These are phyloP conservation scores for Fringilla coelebs DNA, from an alignment of 2,797 vertebrate species.

Conservation along the genomic window DNA sequence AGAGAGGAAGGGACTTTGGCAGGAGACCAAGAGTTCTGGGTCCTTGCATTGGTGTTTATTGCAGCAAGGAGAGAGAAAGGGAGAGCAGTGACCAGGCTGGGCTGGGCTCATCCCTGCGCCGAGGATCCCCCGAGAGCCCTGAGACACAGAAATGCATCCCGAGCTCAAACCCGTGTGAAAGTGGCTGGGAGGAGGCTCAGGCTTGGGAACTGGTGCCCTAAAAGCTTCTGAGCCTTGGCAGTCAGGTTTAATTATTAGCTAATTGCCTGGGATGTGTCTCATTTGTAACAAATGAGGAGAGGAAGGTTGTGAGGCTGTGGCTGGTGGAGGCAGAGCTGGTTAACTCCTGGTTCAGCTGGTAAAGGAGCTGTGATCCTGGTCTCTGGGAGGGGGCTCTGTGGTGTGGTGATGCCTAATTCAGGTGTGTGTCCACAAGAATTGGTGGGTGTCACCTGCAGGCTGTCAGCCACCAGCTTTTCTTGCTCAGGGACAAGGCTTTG, in stretches of 20 bases:
- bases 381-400: accelerated
- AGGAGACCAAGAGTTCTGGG: neutral
- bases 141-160: accelerated
- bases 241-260: neutral
- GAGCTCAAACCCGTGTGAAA: neutral
- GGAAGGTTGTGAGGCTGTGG: neutral
- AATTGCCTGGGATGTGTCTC: neutral
- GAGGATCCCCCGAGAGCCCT: accelerated
- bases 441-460: neutral
- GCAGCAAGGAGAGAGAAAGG: neutral
- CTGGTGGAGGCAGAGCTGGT: neutral
- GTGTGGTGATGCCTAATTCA: accelerated
- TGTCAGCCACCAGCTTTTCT: neutral
- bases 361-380: accelerated
- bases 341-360: neutral
- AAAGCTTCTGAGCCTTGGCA: neutral
- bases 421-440: accelerated
- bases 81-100: neutral
- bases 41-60: neutral
- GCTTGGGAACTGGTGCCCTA: neutral
- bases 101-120: neutral
- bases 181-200: neutral
- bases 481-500: neutral
- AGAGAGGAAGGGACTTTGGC: conserved; percentile 16
- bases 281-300: neutral